A percentile compares a stretch with the other conserved stretches of the same genome.
These are phyloP conservation scores for Microctenopoma steveboyesi DNA, from an alignment of 2,797 vertebrate species.

Conservation along the genomic window DNA sequence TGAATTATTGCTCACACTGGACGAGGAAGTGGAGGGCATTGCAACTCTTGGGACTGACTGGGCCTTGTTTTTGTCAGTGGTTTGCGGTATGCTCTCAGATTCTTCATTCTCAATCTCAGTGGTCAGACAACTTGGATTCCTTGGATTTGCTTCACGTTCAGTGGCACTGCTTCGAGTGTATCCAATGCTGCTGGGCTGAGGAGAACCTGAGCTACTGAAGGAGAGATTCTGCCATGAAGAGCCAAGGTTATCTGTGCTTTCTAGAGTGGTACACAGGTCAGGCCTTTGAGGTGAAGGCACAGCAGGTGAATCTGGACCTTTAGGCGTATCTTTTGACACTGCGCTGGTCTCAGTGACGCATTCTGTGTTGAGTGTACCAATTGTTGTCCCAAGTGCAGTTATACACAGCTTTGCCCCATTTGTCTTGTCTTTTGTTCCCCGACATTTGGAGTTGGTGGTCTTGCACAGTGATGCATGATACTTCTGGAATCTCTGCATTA, in stretches of 20 bases:
- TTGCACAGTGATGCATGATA: slow-evolving; percentile 88
- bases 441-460: slow-evolving; percentile 74
- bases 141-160: background rate
- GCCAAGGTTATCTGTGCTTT: slow-evolving; percentile 54
- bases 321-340: background rate
- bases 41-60: background rate
- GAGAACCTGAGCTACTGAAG: slow-evolving; percentile 66
- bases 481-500: slow-evolving; percentile 84
- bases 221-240: slow-evolving; percentile 86
- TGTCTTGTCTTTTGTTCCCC: background rate
- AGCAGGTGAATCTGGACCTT: background rate
- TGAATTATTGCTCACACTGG: slow-evolving; percentile 11
- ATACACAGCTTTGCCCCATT: slow-evolving; percentile 78
- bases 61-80: slow-evolving; percentile 27
- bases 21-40: slow-evolving; percentile 25
- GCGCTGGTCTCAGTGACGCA: slow-evolving; percentile 53
- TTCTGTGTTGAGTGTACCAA: slow-evolving; percentile 63
- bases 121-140: slow-evolving; percentile 35
- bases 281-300: background rate
- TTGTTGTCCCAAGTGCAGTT: slow-evolving; percentile 87
- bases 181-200: slow-evolving; percentile 16
- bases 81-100: slow-evolving; percentile 4
- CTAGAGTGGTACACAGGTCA: slow-evolving; percentile 13
- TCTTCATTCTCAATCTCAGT: slow-evolving; percentile 49
- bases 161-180: slow-evolving; percentile 18